Evolutionary conservation across 2,113 vertebrate genomes (phyloP), one percentile per base, ranked within the genome.

Genomic region (Podarcis cretensis): DNA sequence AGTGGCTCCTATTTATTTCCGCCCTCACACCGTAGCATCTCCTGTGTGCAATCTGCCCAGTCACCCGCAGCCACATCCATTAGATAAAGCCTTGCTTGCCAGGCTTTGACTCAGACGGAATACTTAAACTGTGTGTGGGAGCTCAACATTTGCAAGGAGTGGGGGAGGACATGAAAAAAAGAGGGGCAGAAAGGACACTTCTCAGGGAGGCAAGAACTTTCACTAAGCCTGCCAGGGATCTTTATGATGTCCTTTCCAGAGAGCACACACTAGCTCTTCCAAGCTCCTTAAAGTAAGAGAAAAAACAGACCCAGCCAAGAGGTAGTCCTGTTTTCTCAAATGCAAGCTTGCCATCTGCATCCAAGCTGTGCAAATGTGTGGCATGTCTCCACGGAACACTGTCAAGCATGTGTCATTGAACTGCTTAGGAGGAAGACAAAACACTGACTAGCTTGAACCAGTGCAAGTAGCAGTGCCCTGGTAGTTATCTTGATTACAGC

Each of bases 31-130:
- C 20, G 59, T 35, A 89, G 32, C 12, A 37, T 40, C 81, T 73
- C 59, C 86, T 85, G 71, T 54, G 1, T 81, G 77, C 68, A 75
- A 79, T 83, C 65, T 92, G 77, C 40, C 54, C 81, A 27, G 13
- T 66, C 68, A 84, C 81, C 73, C 91, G 85, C 85, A 91, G 9
- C 35, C 73, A 85, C 91, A 86, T 54, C 69, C 48, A 90, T 82
- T 32, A 83, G 68, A 85, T 40, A 86, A 87, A 30, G 48, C 48
- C 37, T 85, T 32, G 35, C 27, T 84, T 66, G 30, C 23, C 82
- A 63, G 40, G 66, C 78, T 85, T 84, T 83, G 71, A 68, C 21
- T 3, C 75, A 87, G 81, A 37, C 14, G 80, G 87, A 82, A 10
- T 40, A 83, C 21, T 25, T 75, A 27, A 40, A 43, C 37, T 16